Conservation (phyloP, 2,797 vertebrate species). For the Sandelia bainsii region DNA sequence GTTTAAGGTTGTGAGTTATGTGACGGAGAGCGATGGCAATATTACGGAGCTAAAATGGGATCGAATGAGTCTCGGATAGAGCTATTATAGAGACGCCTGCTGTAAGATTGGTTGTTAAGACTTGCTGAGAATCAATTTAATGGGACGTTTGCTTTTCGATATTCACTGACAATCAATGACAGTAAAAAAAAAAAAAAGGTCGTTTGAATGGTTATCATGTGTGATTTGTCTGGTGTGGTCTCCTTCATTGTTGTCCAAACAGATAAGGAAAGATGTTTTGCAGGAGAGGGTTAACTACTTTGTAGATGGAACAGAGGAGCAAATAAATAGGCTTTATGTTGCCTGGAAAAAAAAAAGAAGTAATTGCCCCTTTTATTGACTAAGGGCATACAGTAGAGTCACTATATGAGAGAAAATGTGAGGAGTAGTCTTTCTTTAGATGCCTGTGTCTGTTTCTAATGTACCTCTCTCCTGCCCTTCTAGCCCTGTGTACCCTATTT, state of each 20-base stretch:
- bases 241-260: constrained; percentile 18
- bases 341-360: constrained; percentile 68
- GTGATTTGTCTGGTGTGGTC: constrained; percentile 19
- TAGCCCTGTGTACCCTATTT: constrained; percentile 3
- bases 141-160: constrained; percentile 42
- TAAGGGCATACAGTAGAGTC: constrained; percentile 35
- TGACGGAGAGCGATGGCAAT: constrained; percentile 40
- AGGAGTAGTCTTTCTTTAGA: constrained; percentile 10
- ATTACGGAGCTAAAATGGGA: constrained; percentile 58
- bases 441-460: constrained; percentile 18
- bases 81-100: constrained; percentile 31
- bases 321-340: constrained; percentile 72
- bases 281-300: constrained; percentile 61
- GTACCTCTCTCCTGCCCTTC: neutral
- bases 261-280: constrained; percentile 24
- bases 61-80: constrained; percentile 42
- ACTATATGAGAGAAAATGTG: constrained; percentile 21
- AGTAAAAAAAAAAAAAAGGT: constrained; percentile 13
- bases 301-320: constrained; percentile 32
- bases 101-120: constrained; percentile 43
- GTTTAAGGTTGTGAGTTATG: constrained; percentile 68
- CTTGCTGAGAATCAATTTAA: constrained; percentile 34
- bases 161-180: constrained; percentile 26
- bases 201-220: constrained; percentile 26
- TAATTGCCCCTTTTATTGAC: constrained; percentile 69